Percentiles rank a stretch among this genome's conserved stretches.
Evolutionary conservation across 1,140 invertebrate genomes (phyloP).

Genomic region (Bombus cullumanus): DNA sequence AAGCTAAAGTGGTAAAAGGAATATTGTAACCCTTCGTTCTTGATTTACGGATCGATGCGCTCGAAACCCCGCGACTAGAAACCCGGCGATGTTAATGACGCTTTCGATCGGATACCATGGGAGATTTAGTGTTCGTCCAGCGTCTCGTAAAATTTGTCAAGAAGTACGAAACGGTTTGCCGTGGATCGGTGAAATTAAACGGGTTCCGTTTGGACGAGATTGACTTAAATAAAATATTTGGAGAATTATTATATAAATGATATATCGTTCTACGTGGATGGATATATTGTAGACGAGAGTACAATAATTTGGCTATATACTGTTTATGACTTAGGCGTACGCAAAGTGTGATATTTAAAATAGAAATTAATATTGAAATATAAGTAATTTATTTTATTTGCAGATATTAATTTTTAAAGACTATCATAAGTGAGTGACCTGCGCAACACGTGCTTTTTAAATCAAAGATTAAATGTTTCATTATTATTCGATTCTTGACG

Average conservation of each 20-base stretch:
- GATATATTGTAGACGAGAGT: background rate
- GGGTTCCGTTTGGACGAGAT: background rate
- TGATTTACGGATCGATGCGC: slow-evolving; percentile 22
- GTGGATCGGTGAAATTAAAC: background rate
- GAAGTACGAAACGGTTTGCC: background rate
- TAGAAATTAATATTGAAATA: too few species aligned
- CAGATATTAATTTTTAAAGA: too few species aligned
- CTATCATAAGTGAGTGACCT: too few species aligned
- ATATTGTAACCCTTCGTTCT: background rate
- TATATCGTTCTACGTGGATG: background rate
- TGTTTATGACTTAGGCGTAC: background rate
- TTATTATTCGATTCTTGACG: too few species aligned
- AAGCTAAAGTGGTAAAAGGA: background rate
- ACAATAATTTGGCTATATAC: background rate
- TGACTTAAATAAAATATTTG: background rate
- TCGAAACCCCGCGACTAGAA: background rate
- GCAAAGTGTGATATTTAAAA: too few species aligned
- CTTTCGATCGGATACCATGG: background rate
- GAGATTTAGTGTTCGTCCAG: background rate
- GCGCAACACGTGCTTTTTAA: too few species aligned
- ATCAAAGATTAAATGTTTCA: too few species aligned
- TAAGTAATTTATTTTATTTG: too few species aligned
- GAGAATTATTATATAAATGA: background rate
- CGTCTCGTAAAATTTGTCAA: background rate
- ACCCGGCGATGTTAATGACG: background rate